Evolutionary conservation across 64 coral and sea anemone genomes (phyloP), one percentile per base, ranked within the genome.

Genomic region (Platygyra sinensis): DNA sequence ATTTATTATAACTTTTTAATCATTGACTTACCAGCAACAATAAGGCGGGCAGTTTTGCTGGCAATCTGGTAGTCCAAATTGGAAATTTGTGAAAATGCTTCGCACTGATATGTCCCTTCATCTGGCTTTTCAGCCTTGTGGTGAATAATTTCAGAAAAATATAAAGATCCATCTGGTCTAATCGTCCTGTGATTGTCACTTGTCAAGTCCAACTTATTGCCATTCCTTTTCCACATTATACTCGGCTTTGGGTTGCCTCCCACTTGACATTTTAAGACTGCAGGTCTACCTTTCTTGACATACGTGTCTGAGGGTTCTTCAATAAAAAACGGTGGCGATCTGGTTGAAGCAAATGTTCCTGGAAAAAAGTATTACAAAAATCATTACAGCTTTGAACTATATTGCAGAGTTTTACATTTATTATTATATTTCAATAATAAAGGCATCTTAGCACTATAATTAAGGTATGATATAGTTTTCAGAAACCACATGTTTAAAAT

Each of bases 61-160:
- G 77, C 32, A 72, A 96, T 77, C 60, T 80, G 31, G 80, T 52
- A 93, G 19, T 94, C 79, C 42, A 57, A 65, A 84, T 29, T 88
- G 1, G 16, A 30, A 32, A 80, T 60, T 27, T 29, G 65, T 18
- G 88, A 94, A 24, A 77, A 69, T 17, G 69, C 95, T 17, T 74
- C 82, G 87, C 95, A 96, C 60, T 96, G 91, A 60, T 96, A 96
- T 24, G 16, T 78, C 15, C 95, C 95, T 85, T 96, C 95, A 87
- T 96, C 88, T 49, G 95, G 95, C 72, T 92, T 93, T 25, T 36
- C 80, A 75, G 18, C 77, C 78, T 91, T 96, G 60, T 89, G 83
- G 80, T 96, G 95, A 55, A 83, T 59, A 67, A 96, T 80, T 65
- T 24, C 90, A 38, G 61, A 77, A 88, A 96, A 94, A 76, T 93